Evolutionary conservation across 1,140 invertebrate genomes (phyloP), one percentile per base, ranked within the genome.

Genomic region (Conopomorpha cramerella): DNA sequence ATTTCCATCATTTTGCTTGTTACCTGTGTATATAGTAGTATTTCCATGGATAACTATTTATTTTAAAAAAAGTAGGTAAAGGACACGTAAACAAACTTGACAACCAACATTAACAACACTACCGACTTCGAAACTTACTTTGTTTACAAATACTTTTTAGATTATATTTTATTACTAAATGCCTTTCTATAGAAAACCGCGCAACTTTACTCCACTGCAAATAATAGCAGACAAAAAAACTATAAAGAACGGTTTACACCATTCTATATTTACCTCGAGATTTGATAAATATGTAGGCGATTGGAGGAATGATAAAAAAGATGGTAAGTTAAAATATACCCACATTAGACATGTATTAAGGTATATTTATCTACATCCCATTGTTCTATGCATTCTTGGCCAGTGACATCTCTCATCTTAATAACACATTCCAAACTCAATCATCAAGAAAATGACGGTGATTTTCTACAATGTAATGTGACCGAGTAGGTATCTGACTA

Each of bases 291-390:
- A 83, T 27, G 54, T 60, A 26, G 83, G 83, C 4, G 76, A 83
- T 34, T 84, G 83, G 83, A 78, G 63, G 39, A 54, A 74, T 16
- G 76, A 83, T 47, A 55, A 70, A 25, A 83, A 77, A 61, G 56
- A 79, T 43, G 82, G 82, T 77, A 62, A 39, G 40, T 23, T 6
- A 23, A 6, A 23, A 23, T 23, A 23, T 23, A 23, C 19, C 19
- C n/a, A n/a, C n/a, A n/a, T n/a, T n/a, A n/a, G n/a, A n/a, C n/a
- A n/a, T n/a, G n/a, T n/a, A n/a, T n/a, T n/a, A n/a, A n/a, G n/a
- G n/a, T n/a, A n/a, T n/a, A n/a, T n/a, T n/a, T n/a, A n/a, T n/a
- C n/a, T n/a, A n/a, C n/a, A n/a, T n/a, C n/a, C n/a, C n/a, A n/a
- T n/a, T n/a, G n/a, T n/a, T n/a, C n/a, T n/a, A n/a, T n/a, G n/a